Conservation (phyloP, 2,797 vertebrate species). For the Hippopotamyrus pictus region DNA sequence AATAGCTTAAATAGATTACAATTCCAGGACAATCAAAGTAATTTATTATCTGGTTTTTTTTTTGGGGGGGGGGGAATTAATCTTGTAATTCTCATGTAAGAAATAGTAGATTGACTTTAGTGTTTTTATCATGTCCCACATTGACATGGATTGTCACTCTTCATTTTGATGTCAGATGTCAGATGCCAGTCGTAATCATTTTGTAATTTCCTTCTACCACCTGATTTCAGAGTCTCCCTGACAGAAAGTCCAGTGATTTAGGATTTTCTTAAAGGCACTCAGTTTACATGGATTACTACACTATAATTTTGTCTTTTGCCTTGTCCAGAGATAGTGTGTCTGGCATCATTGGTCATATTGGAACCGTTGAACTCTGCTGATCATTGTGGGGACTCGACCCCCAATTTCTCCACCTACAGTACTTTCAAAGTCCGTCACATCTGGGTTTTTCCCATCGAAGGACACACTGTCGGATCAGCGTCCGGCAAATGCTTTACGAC, state of each 20-base stretch:
- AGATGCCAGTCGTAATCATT: conserved; percentile 32
- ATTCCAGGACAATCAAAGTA: conserved; percentile 57
- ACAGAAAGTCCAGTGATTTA: not conserved
- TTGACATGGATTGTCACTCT: conserved; percentile 32
- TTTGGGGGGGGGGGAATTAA: conserved; percentile 36
- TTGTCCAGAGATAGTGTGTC: not conserved
- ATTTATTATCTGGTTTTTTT: conserved; percentile 52
- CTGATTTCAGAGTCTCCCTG: not conserved
- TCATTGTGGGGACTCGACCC: not conserved
- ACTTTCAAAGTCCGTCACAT: not conserved
- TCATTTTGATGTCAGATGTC: conserved; percentile 39
- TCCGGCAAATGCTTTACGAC: not conserved
- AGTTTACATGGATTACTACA: not conserved
- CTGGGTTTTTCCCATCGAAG: not conserved
- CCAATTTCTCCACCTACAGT: not conserved
- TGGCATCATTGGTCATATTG: not conserved
- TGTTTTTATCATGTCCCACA: conserved; percentile 32
- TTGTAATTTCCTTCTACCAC: not conserved
- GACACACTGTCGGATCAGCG: not conserved
- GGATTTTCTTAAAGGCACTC: not conserved
- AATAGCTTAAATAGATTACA: conserved; percentile 64
- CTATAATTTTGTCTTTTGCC: not conserved
- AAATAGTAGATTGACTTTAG: conserved; percentile 38
- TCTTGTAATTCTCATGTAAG: conserved; percentile 37
- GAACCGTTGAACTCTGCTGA: not conserved